phyloP scores from a whole-genome alignment of 2,113 vertebrate species.

The Lophotis ruficrista region DNA sequence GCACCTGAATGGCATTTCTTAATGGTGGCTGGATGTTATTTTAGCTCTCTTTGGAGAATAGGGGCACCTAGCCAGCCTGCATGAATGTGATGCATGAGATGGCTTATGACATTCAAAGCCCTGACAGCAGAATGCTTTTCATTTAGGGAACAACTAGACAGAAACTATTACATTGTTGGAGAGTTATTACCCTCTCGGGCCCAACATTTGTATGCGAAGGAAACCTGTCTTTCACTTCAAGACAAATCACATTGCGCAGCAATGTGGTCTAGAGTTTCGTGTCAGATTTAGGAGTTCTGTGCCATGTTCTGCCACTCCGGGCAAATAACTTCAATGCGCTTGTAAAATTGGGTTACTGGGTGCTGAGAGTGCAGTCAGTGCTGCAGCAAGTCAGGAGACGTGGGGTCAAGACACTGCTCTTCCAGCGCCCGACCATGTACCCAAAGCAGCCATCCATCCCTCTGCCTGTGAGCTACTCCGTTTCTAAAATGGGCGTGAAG shows the following conservation, averaged over 20 bases:
- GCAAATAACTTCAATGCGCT: neutral
- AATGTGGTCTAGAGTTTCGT: conserved; percentile 23
- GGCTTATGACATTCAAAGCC: conserved; percentile 57
- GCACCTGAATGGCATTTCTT: conserved; percentile 63
- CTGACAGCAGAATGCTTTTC: conserved; percentile 71
- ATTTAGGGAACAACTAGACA: conserved; percentile 69
- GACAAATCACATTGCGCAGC: neutral
- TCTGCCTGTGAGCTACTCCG: neutral
- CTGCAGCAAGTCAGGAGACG: neutral
- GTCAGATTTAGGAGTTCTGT: conserved; percentile 25
- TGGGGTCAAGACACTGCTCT: neutral
- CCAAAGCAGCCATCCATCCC: neutral
- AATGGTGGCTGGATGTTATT: conserved; percentile 60
- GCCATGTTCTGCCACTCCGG: neutral
- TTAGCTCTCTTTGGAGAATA: conserved; percentile 65
- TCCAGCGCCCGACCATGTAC: neutral
- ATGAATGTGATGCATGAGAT: conserved; percentile 52
- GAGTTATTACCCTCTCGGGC: conserved; percentile 67
- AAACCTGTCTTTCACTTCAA: conserved; percentile 64
- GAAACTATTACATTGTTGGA: conserved; percentile 65
- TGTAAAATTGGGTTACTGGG: conserved; percentile 7
- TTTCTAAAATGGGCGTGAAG: neutral
- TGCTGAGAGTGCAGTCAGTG: neutral
- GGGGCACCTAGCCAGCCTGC: conserved; percentile 44
- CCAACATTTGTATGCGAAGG: conserved; percentile 49